Evolutionary conservation across 2,888 invertebrate species (phyloP).

Genomic region (Rhodophaea formosa): DNA sequence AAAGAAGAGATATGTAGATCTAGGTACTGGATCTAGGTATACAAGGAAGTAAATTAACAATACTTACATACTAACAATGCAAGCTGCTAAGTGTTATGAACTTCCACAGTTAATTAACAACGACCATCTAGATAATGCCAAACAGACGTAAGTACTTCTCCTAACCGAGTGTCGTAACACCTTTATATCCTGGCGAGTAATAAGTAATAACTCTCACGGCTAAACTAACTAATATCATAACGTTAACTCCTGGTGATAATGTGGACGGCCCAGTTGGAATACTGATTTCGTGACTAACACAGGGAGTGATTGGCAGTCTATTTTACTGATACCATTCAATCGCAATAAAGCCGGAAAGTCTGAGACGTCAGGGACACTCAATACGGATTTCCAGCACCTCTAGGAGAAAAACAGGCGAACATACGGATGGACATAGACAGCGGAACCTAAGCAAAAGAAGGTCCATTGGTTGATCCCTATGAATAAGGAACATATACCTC

Average conservation of each 20-base stretch:
- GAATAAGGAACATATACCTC: too few relatives aligned
- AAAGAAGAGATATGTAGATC: neutral
- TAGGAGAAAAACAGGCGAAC: too few relatives aligned
- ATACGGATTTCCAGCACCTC: too few relatives aligned
- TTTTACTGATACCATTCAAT: neutral
- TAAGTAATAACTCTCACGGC: conserved; percentile 33
- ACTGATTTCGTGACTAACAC: neutral
- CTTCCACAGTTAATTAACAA: neutral
- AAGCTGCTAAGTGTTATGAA: neutral
- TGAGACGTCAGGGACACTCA: too few relatives aligned
- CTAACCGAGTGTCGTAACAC: neutral
- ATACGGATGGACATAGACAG: too few relatives aligned
- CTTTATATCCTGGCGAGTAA: conserved; percentile 3
- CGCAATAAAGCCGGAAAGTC: too few relatives aligned
- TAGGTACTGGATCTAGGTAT: neutral
- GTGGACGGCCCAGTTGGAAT: neutral
- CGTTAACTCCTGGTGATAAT: conserved; percentile 28
- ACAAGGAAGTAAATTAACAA: neutral
- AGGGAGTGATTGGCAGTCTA: neutral
- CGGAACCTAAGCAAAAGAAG: too few relatives aligned
- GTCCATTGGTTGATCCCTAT: too few relatives aligned
- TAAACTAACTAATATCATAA: conserved; percentile 41
- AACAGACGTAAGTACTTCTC: neutral
- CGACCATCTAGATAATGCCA: neutral
- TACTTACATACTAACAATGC: neutral